These are phyloP conservation scores for Lagenorhynchus albirostris DNA, from an alignment of 2,113 vertebrate species.

Conservation along the genomic window DNA sequence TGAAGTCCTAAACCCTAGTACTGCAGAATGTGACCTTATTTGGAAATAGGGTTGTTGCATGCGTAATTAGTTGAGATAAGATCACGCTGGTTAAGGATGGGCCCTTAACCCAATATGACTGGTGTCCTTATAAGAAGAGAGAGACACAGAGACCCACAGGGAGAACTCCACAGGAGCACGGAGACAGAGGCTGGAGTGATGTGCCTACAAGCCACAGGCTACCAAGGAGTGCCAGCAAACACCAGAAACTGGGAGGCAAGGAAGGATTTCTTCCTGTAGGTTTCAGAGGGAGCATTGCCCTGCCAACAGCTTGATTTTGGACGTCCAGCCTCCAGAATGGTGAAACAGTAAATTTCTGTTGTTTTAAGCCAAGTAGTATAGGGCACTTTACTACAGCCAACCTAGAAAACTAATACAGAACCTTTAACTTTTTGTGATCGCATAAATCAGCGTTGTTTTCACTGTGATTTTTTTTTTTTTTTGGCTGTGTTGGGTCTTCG, in stretches of 20 bases:
- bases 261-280: background rate
- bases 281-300: background rate
- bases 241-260: background rate
- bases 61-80: background rate
- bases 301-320: background rate
- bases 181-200: background rate
- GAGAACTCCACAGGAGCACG: background rate
- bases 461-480: background rate
- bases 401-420: background rate
- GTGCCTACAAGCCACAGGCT: background rate
- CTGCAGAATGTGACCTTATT: background rate
- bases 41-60: background rate
- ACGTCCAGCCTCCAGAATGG: background rate
- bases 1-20: background rate
- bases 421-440: background rate
- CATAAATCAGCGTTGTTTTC: background rate
- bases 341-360: background rate
- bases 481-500: too few species aligned
- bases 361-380: background rate
- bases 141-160: background rate
- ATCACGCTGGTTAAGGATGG: background rate
- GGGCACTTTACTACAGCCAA: background rate
- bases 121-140: background rate
- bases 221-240: background rate
- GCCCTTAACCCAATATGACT: background rate